Evolutionary conservation across 2,888 invertebrate species (phyloP), one percentile per base, ranked within the genome.

Genomic region (Selenia dentaria): DNA sequence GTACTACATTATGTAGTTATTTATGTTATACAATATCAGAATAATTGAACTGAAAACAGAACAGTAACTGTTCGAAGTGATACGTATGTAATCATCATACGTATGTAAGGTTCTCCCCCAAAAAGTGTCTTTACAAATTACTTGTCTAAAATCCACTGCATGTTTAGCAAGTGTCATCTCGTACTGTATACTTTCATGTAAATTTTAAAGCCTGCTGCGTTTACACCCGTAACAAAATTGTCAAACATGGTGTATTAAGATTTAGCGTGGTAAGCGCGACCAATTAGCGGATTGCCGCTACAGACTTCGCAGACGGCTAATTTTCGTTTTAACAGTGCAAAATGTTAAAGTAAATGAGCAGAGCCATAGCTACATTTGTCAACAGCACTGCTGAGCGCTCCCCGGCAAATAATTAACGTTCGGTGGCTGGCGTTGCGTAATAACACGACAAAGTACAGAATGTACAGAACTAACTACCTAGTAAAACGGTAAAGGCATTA

Each of bases 361-460:
- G 40, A 52, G 34, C 24, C 49, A 50, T 43, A 53, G 59, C 39
- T 47, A 62, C 64, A 67, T 70, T 74, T 73, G 74, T 76, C 73
- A 74, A 67, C 65, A 57, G 63, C 65, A 60, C 56, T 59, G 63
- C 31, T 69, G 54, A 59, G 62, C 60, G 56, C 53, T 47, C 29
- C 53, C 50, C 41, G 43, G 51, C 51, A 58, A 55, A 62, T 62
- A 61, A 67, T 66, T 62, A 66, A 59, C 57, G 54, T 54, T 54
- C 43, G 25, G 51, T 49, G 51, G 57, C 50, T 54, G 57, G 41
- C 41, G 48, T 45, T 52, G 50, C 43, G 57, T 50, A 57, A 54
- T 47, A 55, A 53, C 50, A 49, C 37, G 31, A 53, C 44, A 44
- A 49, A 31, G 11, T 40, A 28, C 46, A 22, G 45, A 46, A 45